Conservation (phyloP, 92 coral and sea anemone genomes). For the Umimayanthus chanpuru region DNA sequence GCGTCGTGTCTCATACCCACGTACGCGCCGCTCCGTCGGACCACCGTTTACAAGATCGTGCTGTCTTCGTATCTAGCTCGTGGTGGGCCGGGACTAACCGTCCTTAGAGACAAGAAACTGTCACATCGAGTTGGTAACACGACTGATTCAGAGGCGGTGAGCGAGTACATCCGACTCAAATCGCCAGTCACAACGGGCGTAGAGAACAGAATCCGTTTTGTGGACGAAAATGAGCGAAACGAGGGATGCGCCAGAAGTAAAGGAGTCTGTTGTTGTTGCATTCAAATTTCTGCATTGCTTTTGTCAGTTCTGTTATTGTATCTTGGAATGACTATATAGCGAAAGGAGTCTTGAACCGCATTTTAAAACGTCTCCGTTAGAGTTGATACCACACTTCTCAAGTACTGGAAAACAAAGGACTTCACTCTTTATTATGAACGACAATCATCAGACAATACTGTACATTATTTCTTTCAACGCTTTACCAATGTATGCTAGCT, state of each 20-base stretch:
- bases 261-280: slow-evolving; percentile 7
- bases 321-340: too few relatives aligned
- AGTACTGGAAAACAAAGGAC: too few relatives aligned
- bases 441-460: too few relatives aligned
- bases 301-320: too few relatives aligned
- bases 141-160: slow-evolving; percentile 53
- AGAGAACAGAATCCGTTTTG: slow-evolving; percentile 66
- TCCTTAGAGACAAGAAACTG: slow-evolving; percentile 59
- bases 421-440: too few relatives aligned
- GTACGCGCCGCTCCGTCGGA: slow-evolving; percentile 65
- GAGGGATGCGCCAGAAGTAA: background rate
- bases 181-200: slow-evolving; percentile 63
- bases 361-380: too few relatives aligned
- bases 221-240: slow-evolving; percentile 5
- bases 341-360: too few relatives aligned
- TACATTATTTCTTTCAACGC: too few relatives aligned
- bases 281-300: too few relatives aligned
- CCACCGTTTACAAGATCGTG: slow-evolving; percentile 72
- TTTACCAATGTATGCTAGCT: too few relatives aligned
- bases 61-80: slow-evolving; percentile 70
- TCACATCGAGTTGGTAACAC: slow-evolving; percentile 57
- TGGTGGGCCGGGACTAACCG: slow-evolving; percentile 65
- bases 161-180: slow-evolving; percentile 53
- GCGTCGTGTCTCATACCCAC: too few relatives aligned
- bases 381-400: too few relatives aligned